Evolutionary conservation across 2,888 invertebrate species (phyloP), one percentile per base, ranked within the genome.

Genomic region (Erpobdella octoculata): DNA sequence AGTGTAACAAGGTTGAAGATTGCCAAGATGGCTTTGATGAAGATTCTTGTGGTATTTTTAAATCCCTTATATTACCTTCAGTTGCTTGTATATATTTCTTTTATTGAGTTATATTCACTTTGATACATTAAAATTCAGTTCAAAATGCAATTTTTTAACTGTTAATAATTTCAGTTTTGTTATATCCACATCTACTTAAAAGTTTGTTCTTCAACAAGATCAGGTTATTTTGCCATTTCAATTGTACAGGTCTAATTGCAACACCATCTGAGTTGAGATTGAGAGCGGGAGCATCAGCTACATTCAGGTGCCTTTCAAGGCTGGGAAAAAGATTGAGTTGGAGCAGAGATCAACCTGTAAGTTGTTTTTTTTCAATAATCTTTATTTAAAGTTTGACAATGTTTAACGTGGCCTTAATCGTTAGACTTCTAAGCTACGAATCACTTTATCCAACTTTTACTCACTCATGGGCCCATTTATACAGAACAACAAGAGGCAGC

Each of bases 271-370:
- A 76, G 36, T 73, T 80, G 74, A 74, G 78, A 31, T 77, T 80
- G 41, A 71, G 79, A 36, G 77, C 77, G 59, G 94, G 91, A 83
- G 89, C 91, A 58, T 93, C 93, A 83, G 93, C 93, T 48, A 91
- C 93, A 41, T 91, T 94, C 87, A 90, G 90, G 84, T 95, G 95
- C 81, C 89, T 93, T 76, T 93, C 93, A 79, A 92, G 92, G 83
- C 28, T 28, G 1, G 21, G 21, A 3, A 53, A 8, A 3, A 53
- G 15, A 8, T 8, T 53, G 3, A 53, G 53, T 8, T 53, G 53
- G 53, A 12, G 8, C n/a, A 53, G 53, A n/a, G 53, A 53, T 53
- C 21, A 25, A n/a, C 1, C 8, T n/a, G 1, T n/a, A 21, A 3
- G 21, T 46, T 46, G 46, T 5, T n/a, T 46, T 46, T 18, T 46